phyloP scores from a whole-genome alignment of 2,113 vertebrate species.

The Thomomys bottae region DNA sequence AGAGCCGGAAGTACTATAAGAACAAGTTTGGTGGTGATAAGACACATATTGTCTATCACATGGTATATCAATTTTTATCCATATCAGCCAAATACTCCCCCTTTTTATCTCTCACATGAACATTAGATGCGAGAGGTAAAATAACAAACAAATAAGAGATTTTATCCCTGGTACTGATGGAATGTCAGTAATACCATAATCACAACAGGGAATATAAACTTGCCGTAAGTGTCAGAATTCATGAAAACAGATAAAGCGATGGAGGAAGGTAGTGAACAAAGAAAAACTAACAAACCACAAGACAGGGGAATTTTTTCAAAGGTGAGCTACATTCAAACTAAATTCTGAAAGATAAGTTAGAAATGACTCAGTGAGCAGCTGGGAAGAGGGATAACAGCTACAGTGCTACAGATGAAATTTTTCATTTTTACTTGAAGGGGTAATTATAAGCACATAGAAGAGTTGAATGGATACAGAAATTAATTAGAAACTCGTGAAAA shows the following conservation, averaged over 20 bases:
- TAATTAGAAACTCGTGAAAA: slow-evolving; percentile 6
- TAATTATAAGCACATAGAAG: not conserved
- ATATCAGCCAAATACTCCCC: too few species aligned
- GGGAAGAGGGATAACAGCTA: not conserved
- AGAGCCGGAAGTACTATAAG: too few species aligned
- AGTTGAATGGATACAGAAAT: not conserved
- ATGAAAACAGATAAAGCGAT: not conserved
- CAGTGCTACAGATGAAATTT: too few species aligned
- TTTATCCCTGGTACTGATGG: not conserved
- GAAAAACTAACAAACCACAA: not conserved
- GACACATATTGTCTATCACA: too few species aligned
- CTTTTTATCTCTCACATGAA: too few species aligned
- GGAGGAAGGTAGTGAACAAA: accelerated
- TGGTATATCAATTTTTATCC: too few species aligned
- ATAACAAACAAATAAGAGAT: not conserved
- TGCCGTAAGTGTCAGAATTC: not conserved
- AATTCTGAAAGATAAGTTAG: not conserved
- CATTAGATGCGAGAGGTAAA: not conserved
- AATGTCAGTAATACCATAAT: not conserved
- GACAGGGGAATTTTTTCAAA: slow-evolving; percentile 22
- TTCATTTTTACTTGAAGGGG: not conserved
- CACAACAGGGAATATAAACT: not conserved
- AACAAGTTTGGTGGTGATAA: too few species aligned
- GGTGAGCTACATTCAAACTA: not conserved
- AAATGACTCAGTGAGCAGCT: not conserved